Evolutionary conservation across 2,113 vertebrate species (phyloP).

Genomic region (Cebidichthys violaceus): DNA sequence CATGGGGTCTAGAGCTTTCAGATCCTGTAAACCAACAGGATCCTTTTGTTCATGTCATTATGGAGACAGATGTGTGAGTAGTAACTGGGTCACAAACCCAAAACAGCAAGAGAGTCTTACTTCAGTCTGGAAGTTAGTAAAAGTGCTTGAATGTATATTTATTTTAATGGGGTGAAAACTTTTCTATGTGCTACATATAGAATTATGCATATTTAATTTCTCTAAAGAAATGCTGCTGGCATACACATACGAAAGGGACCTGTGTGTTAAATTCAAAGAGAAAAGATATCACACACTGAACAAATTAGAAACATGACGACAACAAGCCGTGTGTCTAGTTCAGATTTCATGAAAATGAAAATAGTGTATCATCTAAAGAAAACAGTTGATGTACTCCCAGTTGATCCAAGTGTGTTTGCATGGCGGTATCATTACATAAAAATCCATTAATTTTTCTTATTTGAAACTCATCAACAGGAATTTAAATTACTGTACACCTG

Average conservation of each 20-base stretch:
- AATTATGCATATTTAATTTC: background rate
- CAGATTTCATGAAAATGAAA: background rate
- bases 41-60: background rate
- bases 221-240: background rate
- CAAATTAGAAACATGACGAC: background rate
- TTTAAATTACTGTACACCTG: background rate
- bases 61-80: background rate
- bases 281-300: too few species aligned
- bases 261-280: background rate
- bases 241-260: background rate
- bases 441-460: background rate
- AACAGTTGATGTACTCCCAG: background rate
- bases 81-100: background rate
- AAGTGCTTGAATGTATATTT: background rate
- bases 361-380: background rate
- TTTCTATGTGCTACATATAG: background rate
- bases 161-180: background rate
- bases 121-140: background rate
- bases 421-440: background rate
- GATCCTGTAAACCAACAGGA: background rate
- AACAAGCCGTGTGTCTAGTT: background rate
- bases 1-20: background rate
- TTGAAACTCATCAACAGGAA: background rate
- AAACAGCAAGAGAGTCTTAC: background rate
- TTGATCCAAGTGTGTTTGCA: background rate